phyloP scores from a whole-genome alignment of 2,113 vertebrate genomes.

The Phodopus roborovskii region DNA sequence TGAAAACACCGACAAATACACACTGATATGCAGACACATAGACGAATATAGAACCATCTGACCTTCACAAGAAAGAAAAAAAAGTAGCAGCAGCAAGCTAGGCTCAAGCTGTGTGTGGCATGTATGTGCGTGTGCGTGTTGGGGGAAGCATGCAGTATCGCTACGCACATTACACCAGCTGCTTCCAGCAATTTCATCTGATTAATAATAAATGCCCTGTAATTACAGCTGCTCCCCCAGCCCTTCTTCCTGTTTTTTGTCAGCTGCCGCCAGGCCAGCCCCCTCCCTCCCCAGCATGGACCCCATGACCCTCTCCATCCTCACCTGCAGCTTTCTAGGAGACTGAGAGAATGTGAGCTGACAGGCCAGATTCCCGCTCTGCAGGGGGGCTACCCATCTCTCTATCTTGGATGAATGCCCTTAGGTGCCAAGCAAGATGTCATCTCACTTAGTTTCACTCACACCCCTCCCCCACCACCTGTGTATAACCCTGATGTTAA shows the following conservation, averaged over 20 bases:
- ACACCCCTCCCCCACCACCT: background rate
- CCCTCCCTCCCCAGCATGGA: background rate
- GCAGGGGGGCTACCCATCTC: background rate
- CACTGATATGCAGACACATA: background rate
- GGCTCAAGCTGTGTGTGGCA: background rate
- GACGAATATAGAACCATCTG: constrained; percentile 1
- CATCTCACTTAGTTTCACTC: constrained; percentile 1
- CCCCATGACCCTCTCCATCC: constrained; percentile 26
- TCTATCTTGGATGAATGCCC: constrained; percentile 2
- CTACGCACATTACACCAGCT: constrained; percentile 87
- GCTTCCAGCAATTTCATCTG: constrained; percentile 89
- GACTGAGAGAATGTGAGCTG: background rate
- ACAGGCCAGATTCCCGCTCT: constrained; percentile 26
- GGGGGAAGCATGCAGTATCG: constrained; percentile 72
- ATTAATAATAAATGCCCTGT: constrained; percentile 92
- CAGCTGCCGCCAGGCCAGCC: constrained; percentile 83
- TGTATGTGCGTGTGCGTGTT: background rate
- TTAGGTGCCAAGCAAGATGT: constrained; percentile 43
- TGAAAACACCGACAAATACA: constrained; percentile 34
- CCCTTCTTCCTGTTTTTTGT: constrained; percentile 87
- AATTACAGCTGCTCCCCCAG: constrained; percentile 88
- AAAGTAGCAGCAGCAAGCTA: background rate
- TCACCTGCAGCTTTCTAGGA: constrained; percentile 67
- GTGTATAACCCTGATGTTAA: constrained; percentile 8
- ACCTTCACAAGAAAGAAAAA: constrained; percentile 41